These are phyloP conservation scores for Patella depressa DNA, from an alignment of 2,888 invertebrate species.

Conservation along the genomic window DNA sequence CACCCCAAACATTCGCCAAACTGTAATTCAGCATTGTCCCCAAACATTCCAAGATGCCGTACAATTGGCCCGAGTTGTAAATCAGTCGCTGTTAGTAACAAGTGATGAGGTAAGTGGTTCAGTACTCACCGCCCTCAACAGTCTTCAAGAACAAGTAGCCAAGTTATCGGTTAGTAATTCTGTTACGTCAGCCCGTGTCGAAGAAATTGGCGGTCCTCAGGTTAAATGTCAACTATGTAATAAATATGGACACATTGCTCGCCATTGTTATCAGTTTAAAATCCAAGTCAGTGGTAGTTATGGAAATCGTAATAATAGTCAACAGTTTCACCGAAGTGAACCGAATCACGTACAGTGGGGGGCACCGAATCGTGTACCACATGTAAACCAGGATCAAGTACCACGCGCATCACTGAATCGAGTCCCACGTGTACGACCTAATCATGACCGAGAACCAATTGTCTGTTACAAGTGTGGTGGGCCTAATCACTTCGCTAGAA, in stretches of 20 bases:
- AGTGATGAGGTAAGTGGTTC: too few relatives aligned
- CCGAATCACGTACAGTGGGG: too few relatives aligned
- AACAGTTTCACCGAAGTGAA: too few relatives aligned
- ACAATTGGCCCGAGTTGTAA: not conserved
- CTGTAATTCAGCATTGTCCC: constrained; percentile 11
- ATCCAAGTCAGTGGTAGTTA: not conserved
- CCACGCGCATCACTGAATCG: too few relatives aligned
- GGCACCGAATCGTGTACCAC: too few relatives aligned
- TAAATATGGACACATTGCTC: not conserved
- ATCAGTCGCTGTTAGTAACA: not conserved
- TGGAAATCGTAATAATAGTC: not conserved
- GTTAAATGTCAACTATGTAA: constrained; percentile 1
- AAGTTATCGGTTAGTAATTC: not conserved
- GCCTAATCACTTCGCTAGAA: not conserved
- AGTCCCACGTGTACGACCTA: too few relatives aligned
- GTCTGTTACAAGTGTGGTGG: not conserved
- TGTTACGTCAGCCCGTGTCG: too few relatives aligned
- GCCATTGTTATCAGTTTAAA: not conserved
- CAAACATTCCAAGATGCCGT: not conserved
- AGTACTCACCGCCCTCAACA: not conserved
- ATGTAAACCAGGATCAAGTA: too few relatives aligned
- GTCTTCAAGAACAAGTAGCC: not conserved
- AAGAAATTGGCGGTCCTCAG: too few relatives aligned
- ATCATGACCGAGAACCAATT: not conserved
- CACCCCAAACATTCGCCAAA: not conserved